Evolutionary conservation across 2,113 vertebrate species (phyloP), one percentile per base, ranked within the genome.

Genomic region (Neotoma lepida): DNA sequence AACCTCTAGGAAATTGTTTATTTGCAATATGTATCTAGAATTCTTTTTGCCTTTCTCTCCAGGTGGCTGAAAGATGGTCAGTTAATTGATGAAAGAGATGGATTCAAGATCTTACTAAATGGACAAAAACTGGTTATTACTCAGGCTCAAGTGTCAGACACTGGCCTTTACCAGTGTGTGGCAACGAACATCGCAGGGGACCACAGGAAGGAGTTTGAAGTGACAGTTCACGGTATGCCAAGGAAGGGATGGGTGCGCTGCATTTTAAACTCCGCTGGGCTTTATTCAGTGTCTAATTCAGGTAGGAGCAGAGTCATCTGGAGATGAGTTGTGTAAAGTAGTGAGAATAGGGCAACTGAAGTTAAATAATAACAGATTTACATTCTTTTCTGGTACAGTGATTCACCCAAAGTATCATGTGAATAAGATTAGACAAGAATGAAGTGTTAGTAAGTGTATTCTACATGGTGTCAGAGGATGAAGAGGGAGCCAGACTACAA

Each of bases 11-110:
- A 80, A 66, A 54, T 41, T 64, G 9, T 4, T 89, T 46, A 54
- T 35, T 86, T 84, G 54, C 54, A 74, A 77, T 33, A 41, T 24
- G 46, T 78, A 46, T 70, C 26, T 28, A 73, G 12, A 73, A 8
- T 71, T 61, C 33, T 76, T 89, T 77, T 95, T 90, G 35, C 51
- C n/a, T 90, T 97, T 97, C 77, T 70, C 44, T 97, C 4, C 89
- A 99, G 99, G 95, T 99, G 99, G 99, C 97, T 99, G 58, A 99
- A 99, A 96, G 98, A 99, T 66, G 99, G 99, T 14, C 98, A 99
- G 46, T 97, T 98, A 10, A 86, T 99, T 70, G 98, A 98, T 92
- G 98, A 98, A 73, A 98, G 98, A 4, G 97, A 98, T 84, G 98
- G 99, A 78, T 96, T 98, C 89, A 98, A 98, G 70, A 93, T 99